Conservation (phyloP, 2,888 invertebrate genomes). For the Ethmia dodecea region DNA sequence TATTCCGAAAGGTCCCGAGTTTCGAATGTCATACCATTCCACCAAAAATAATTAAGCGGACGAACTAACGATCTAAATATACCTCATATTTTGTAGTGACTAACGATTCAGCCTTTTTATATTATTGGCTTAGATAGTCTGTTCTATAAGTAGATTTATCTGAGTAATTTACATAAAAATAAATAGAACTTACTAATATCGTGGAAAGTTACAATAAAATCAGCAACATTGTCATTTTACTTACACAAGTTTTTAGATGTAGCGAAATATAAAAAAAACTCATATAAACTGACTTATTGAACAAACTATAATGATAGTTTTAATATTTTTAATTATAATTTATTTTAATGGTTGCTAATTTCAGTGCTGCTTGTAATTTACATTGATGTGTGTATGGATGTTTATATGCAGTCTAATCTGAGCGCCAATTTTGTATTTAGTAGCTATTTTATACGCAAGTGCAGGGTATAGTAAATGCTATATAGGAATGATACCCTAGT, state of each 20-base stretch:
- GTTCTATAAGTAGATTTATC: too few relatives aligned
- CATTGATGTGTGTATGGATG: constrained; percentile 21
- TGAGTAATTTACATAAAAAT: too few relatives aligned
- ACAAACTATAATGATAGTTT: constrained; percentile 33
- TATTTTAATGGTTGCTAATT: constrained; percentile 29
- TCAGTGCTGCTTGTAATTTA: constrained; percentile 27
- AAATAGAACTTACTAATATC: too few relatives aligned
- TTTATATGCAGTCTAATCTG: constrained; percentile 25
- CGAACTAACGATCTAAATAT: constrained; percentile 34
- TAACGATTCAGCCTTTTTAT: constrained; percentile 38
- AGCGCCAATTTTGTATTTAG: constrained; percentile 33
- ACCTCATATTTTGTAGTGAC: constrained; percentile 70
- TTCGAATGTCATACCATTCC: constrained; percentile 32
- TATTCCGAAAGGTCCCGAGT: constrained; percentile 7
- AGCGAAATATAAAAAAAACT: too few relatives aligned
- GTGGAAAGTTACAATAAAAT: too few relatives aligned
- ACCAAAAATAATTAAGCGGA: constrained; percentile 31
- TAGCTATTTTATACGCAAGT: constrained; percentile 41
- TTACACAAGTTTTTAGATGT: too few relatives aligned
- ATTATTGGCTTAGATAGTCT: constrained; percentile 41
- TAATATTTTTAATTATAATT: constrained; percentile 25
- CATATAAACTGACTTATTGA: too few relatives aligned
- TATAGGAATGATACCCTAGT: constrained; percentile 9
- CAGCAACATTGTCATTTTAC: too few relatives aligned
- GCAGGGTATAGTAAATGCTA: constrained; percentile 42